A percentile compares a stretch with the other conserved stretches of the same genome.
phyloP scores from a whole-genome alignment of 2,113 vertebrate genomes.

The Centropristis striata region DNA sequence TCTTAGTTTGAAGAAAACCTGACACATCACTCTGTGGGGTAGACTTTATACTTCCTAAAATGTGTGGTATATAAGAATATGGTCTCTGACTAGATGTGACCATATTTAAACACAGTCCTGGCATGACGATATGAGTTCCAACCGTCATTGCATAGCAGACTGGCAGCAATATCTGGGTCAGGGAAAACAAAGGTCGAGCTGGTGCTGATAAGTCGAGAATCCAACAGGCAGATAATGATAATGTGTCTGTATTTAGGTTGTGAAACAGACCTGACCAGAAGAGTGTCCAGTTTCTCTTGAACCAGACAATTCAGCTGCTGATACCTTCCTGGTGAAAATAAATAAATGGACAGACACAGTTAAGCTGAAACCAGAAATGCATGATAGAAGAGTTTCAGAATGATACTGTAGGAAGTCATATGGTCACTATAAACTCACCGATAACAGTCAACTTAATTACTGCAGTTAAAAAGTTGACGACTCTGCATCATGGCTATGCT shows the following conservation, averaged over 20 bases:
- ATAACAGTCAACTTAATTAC: no score
- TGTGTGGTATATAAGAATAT: not conserved
- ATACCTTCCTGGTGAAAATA: no score
- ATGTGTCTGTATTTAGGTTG: slow-evolving; percentile 37
- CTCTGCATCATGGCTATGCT: no score
- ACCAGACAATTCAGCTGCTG: not conserved
- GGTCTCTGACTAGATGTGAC: not conserved
- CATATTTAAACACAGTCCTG: slow-evolving; percentile 1
- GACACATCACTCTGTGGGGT: not conserved
- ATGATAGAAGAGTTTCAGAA: no score
- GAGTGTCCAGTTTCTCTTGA: not conserved
- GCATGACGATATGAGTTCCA: slow-evolving; percentile 1
- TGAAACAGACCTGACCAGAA: slow-evolving; percentile 9
- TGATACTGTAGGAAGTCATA: no score
- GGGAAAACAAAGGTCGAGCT: slow-evolving; percentile 14
- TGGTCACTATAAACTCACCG: no score
- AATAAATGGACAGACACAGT: no score
- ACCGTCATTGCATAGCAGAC: slow-evolving; percentile 13
- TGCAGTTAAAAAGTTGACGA: no score
- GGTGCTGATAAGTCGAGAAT: slow-evolving; percentile 63
- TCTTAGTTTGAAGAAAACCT: slow-evolving; percentile 15
- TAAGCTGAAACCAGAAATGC: no score
- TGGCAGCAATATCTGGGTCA: slow-evolving; percentile 26
- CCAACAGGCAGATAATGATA: slow-evolving; percentile 42
- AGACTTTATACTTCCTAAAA: not conserved